Evolutionary conservation across 2,113 vertebrate genomes (phyloP).

Genomic region (Ochotona curzoniae): DNA sequence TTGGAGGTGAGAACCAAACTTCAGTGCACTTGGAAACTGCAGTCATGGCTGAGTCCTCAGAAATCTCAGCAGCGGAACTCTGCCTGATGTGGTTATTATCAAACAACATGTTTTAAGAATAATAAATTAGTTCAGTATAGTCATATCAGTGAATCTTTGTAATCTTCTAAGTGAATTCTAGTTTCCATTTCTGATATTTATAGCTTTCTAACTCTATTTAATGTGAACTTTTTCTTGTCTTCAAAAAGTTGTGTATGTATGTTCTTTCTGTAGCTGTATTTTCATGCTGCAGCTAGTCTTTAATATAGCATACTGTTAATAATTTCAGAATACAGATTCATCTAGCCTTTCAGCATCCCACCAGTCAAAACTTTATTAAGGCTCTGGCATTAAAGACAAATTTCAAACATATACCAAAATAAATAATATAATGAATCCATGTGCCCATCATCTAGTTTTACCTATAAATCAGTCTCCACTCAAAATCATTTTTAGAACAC

Average conservation of each 20-base stretch:
- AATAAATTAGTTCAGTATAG: constrained; percentile 37
- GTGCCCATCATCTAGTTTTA: not conserved
- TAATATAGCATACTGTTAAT: not conserved
- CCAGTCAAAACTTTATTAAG: constrained; percentile 4
- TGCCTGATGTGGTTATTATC: not conserved
- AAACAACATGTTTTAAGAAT: constrained; percentile 35
- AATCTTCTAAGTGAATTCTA: constrained; percentile 41
- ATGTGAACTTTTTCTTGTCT: constrained; percentile 48
- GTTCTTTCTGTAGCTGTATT: constrained; percentile 30
- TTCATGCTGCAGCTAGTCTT: not conserved
- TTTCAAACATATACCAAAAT: not conserved
- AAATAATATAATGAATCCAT: not conserved
- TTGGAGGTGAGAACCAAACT: constrained; percentile 89
- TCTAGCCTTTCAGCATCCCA: constrained; percentile 11
- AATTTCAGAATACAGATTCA: constrained; percentile 2
- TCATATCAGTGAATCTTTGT: not conserved
- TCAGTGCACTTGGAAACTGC: not conserved
- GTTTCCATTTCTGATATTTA: not conserved
- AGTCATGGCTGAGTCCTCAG: not conserved
- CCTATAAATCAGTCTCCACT: not conserved
- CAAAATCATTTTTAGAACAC: not conserved
- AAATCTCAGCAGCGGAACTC: not conserved
- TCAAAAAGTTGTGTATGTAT: constrained; percentile 19
- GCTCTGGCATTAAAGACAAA: not conserved
- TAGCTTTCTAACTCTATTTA: constrained; percentile 26